Evolutionary conservation across 64 coral and sea anemone genomes (phyloP).

Genomic region (Montipora capricornis): DNA sequence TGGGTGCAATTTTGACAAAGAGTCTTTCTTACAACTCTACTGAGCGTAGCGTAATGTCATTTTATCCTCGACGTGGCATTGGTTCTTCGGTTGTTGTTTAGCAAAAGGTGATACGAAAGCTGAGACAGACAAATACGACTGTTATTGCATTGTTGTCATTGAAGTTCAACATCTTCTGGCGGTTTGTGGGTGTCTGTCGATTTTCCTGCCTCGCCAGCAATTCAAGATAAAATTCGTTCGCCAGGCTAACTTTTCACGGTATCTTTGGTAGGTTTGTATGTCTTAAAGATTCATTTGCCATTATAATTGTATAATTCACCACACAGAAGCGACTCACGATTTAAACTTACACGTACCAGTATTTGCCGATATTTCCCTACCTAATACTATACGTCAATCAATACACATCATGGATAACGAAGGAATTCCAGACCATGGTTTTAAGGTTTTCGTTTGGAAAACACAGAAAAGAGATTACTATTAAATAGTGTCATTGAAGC

Average conservation of each 20-base stretch:
- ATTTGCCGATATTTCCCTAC: too few species aligned
- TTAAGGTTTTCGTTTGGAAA: too few species aligned
- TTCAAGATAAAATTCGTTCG: neutral
- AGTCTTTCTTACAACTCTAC: neutral
- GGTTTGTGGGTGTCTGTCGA: neutral
- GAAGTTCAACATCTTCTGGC: neutral
- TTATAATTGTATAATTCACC: too few species aligned
- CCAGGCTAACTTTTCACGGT: neutral
- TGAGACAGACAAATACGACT: neutral
- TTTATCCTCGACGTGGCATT: neutral
- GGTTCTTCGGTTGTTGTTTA: constrained; percentile 14
- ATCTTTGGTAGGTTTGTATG: neutral
- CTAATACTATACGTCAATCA: too few species aligned
- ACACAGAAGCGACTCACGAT: neutral
- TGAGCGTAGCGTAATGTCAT: neutral
- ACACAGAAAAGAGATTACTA: too few species aligned
- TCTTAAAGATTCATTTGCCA: too few species aligned
- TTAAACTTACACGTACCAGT: neutral
- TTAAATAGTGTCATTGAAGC: too few species aligned
- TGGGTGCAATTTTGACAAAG: neutral
- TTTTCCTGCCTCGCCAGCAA: neutral
- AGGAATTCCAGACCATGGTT: too few species aligned
- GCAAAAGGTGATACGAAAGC: constrained; percentile 6
- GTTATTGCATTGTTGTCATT: neutral
- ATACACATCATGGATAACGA: too few species aligned